phyloP scores from a whole-genome alignment of 1,140 invertebrate species.

The Venustaconcha ellipsiformis region DNA sequence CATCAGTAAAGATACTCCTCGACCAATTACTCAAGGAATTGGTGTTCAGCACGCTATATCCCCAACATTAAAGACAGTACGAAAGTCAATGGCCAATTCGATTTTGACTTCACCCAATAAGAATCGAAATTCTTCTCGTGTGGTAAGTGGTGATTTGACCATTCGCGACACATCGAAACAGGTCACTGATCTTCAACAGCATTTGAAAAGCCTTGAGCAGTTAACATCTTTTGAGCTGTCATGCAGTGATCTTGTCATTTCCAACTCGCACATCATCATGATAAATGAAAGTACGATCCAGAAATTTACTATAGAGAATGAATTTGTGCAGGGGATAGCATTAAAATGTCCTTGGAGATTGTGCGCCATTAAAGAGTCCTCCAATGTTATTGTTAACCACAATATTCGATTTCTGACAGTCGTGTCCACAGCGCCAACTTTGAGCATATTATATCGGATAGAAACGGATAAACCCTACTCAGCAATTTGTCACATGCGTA shows the following conservation, averaged over 20 bases:
- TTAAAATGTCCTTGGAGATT: constrained; percentile 29
- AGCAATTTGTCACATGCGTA: constrained; percentile 28
- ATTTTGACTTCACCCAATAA: too few relatives aligned
- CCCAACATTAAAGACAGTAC: too few relatives aligned
- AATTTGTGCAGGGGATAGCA: constrained; percentile 21
- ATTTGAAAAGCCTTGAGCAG: constrained; percentile 7
- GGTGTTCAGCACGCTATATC: too few relatives aligned
- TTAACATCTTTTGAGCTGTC: constrained; percentile 29
- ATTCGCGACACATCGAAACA: too few relatives aligned
- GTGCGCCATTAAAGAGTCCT: constrained; percentile 22
- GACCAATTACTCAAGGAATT: too few relatives aligned
- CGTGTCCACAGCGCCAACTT: constrained; percentile 12
- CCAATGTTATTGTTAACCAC: constrained; percentile 23
- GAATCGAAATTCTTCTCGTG: too few relatives aligned
- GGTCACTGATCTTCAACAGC: too few relatives aligned
- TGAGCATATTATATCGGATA: constrained; percentile 20
- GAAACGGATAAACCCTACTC: constrained; percentile 33
- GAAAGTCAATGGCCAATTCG: too few relatives aligned
- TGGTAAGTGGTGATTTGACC: too few relatives aligned
- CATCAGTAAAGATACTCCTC: too few relatives aligned
- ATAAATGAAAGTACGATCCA: constrained; percentile 17
- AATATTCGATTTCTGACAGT: constrained; percentile 29
- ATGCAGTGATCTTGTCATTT: constrained; percentile 21
- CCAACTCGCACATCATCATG: constrained; percentile 9
- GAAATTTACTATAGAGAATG: constrained; percentile 19